Base-by-base conservation (phyloP, 2,113 vertebrate species). In the Orientallactaga bullata region DNA sequence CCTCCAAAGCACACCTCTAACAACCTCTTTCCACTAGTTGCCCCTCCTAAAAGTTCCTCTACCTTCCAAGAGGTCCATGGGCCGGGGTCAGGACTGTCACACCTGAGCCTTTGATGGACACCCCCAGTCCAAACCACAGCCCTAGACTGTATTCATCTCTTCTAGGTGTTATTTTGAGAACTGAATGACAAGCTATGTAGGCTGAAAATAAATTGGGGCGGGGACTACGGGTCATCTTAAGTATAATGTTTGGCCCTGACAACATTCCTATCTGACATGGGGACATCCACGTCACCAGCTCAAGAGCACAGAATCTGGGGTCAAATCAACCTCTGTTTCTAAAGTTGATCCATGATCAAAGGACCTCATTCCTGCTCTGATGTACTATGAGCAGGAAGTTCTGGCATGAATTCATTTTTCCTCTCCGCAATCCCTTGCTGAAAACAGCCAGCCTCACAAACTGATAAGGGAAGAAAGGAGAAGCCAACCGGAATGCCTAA, bases 331-430 rank as follows among this genome's bases (percentile, higher is more conserved):
- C 84, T 88, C 79, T 89, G 28, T 91, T 81, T 86, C 83, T 96
- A 73, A 73, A 86, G 79, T 23, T 69, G n/a, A 65, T 60, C 93
- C 72, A 82, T 94, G 93, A 87, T 60, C 35, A 32, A 32, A 72
- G n/a, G 47, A 11, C 26, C 68, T 93, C 32, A 17, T 91, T 87
- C 24, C 17, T 7, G 3, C 79, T 66, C 79, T 80, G 35, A 63
- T 87, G 37, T 47, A 74, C 30, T 63, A 66, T 93, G 81, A 96
- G 37, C 76, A 60, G 80, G 55, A 92, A 2, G n/a, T 88, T 95
- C 79, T 86, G 79, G 58, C n/a, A n/a, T 74, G 85, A 79, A 60
- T 90, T 96, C 80, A 51, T 51, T 84, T 88, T 51, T 83, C 47
- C 18, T 92, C 61, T 7, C 47, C 77, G 87, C 23, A 65, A 2